Evolutionary conservation across 35 echinoderm and acorn worm species (phyloP), one percentile per base, ranked within the genome.

Genomic region (Holothuria glaberrima): DNA sequence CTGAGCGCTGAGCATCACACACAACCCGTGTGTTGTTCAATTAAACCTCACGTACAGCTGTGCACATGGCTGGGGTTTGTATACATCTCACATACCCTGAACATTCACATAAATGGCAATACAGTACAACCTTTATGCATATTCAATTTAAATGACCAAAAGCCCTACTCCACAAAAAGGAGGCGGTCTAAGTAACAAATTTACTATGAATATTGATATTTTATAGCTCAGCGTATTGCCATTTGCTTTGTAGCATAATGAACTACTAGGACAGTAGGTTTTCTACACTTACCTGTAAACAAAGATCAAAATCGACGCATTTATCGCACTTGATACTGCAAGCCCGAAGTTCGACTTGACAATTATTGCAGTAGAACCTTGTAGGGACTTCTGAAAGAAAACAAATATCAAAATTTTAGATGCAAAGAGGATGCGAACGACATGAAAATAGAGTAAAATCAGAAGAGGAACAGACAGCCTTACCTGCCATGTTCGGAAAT

Each of bases 271-370:
- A 46, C 80, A 33, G 33, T 84, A 36, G 27, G 57, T 31, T 63
- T 84, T 68, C 79, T 82, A 84, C 77, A 93, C 92, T 96, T 88
- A 87, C 95, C 95, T 97, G 95, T 97, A 97, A 97, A 97, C 95
- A 97, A 97, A 97, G 95, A 91, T 97, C 95, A 74, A 97, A 97
- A 80, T 97, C 95, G 74, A 87, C 69, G 72, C 95, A 97, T 67
- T 91, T 86, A 89, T 90, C 89, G 68, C 95, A 97, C 90, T 93
- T 93, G 64, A 97, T 89, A 64, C 95, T 97, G 86, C 87, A 93
- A 46, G 91, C 83, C 86, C 86, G 90, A 28, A 97, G 88, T 92
- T 97, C 95, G 58, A 94, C 95, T 83, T 97, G 95, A 78, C 95
- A 97, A 85, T 97, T 94, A 85, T 97, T 97, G 80, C 95, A 97